phyloP scores from a whole-genome alignment of 2,888 invertebrate species.

The Oscheius sp. region DNA sequence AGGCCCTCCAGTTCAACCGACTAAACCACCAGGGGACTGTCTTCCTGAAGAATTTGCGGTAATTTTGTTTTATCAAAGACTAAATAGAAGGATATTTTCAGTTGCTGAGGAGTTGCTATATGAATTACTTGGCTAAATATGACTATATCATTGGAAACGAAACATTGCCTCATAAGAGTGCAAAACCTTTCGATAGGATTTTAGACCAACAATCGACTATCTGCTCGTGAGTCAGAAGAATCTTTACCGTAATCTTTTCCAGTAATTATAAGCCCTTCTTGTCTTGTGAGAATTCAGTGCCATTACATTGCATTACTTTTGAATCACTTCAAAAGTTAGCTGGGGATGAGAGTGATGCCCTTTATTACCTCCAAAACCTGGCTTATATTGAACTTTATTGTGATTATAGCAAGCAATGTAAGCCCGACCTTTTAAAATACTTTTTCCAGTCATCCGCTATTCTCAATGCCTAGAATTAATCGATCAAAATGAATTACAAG shows the following conservation, averaged over 20 bases:
- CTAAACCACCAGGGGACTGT: conserved; percentile 12
- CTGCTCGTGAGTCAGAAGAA: conserved; percentile 8
- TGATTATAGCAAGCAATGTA: conserved; percentile 22
- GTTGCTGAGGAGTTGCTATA: conserved; percentile 2
- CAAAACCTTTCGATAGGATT: conserved; percentile 12
- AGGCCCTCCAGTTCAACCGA: conserved; percentile 7
- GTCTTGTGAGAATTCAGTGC: background rate
- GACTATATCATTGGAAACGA: conserved; percentile 5
- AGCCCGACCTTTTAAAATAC: background rate
- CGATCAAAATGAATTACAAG: conserved; percentile 16
- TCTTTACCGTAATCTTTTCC: background rate
- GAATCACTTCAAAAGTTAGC: conserved; percentile 8
- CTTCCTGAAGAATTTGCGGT: background rate
- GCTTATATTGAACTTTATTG: conserved; percentile 26
- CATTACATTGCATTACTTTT: conserved; percentile 15
- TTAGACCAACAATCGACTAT: background rate
- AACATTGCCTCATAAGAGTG: conserved; percentile 6
- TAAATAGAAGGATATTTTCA: background rate
- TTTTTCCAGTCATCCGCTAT: conserved; percentile 17
- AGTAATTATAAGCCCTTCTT: conserved; percentile 19
- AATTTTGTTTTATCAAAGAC: background rate
- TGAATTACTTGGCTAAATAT: background rate
- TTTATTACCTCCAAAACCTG: conserved; percentile 25
- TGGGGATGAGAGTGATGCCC: conserved; percentile 13
- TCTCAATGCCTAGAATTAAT: conserved; percentile 15